Evolutionary conservation across 2,888 invertebrate genomes (phyloP).

Genomic region (Nomada hirtipes): DNA sequence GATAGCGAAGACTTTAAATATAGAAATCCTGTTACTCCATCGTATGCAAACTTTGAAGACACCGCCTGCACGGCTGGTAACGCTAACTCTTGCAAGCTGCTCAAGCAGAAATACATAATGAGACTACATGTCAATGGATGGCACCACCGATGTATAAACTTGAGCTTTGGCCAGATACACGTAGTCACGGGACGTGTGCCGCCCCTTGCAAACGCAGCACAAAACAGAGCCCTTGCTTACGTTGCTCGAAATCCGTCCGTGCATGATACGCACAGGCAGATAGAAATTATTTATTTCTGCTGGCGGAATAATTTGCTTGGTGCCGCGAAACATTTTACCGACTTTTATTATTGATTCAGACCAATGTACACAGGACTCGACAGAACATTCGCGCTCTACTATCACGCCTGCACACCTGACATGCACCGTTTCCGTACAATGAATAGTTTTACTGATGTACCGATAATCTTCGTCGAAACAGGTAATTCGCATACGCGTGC

Average conservation of each 20-base stretch:
- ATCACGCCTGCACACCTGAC: not conserved
- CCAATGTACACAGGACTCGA: slow-evolving; percentile 15
- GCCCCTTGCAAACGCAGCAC: slow-evolving; percentile 7
- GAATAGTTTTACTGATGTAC: slow-evolving; percentile 43
- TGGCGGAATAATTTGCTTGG: slow-evolving; percentile 10
- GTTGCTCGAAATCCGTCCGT: slow-evolving; percentile 10
- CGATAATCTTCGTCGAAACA: slow-evolving; percentile 49
- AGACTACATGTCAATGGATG: slow-evolving; percentile 64
- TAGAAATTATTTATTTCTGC: not conserved
- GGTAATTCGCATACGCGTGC: slow-evolving; percentile 39
- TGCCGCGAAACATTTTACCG: slow-evolving; percentile 37
- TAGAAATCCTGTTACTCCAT: slow-evolving; percentile 36
- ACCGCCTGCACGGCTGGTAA: slow-evolving; percentile 52
- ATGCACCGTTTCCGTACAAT: slow-evolving; percentile 28
- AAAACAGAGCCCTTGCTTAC: not conserved
- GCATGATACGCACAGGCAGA: not conserved
- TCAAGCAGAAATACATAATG: slow-evolving; percentile 57
- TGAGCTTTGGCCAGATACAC: not conserved
- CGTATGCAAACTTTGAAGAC: slow-evolving; percentile 36
- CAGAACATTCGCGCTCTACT: slow-evolving; percentile 14
- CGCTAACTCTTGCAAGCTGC: slow-evolving; percentile 54
- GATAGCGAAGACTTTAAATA: slow-evolving; percentile 25
- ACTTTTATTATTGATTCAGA: slow-evolving; percentile 48
- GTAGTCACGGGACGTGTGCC: slow-evolving; percentile 2
- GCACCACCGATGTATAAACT: slow-evolving; percentile 63